A percentile compares a stretch with the other conserved stretches of the same genome.
Conservation (phyloP, 2,797 vertebrate genomes). For the Girardinus metallicus region DNA sequence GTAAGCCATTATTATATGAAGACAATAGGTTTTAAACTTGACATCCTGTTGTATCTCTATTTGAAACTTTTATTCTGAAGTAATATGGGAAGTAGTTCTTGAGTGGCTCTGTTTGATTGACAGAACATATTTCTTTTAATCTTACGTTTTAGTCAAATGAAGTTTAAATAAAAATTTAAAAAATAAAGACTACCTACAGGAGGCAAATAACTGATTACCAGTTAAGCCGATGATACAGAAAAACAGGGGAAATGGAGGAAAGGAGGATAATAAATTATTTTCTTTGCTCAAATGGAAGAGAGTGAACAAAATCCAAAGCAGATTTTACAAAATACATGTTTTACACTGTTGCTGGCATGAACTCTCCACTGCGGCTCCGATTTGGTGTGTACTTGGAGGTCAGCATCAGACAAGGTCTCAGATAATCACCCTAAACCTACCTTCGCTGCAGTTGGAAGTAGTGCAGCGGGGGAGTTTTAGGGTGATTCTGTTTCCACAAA, state of each 20-base stretch:
- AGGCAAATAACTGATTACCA: not conserved
- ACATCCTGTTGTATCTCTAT: not conserved
- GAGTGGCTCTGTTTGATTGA: not conserved
- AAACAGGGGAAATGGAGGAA: not conserved
- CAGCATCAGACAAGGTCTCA: conserved; percentile 18
- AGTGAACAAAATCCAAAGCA: conserved; percentile 19
- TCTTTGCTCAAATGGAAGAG: conserved; percentile 4
- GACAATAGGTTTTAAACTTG: not conserved
- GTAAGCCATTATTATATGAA: not conserved
- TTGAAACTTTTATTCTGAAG: not conserved
- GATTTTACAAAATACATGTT: not conserved
- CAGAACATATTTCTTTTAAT: not conserved
- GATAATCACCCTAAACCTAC: conserved; percentile 17
- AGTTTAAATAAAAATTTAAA: not conserved
- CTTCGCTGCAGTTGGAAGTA: not conserved
- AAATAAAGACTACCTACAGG: too few relatives aligned
- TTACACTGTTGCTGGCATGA: conserved; percentile 30
- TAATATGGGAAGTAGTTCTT: not conserved
- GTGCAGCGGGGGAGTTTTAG: not conserved
- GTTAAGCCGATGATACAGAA: not conserved
- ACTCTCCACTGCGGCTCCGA: conserved; percentile 24
- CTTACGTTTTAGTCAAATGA: not conserved
- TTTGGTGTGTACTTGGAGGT: conserved; percentile 22
- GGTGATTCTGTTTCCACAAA: conserved; percentile 39
- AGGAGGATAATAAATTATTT: not conserved